phyloP scores from a whole-genome alignment of 2,888 invertebrate species.

The Blastobasis lacticolella region DNA sequence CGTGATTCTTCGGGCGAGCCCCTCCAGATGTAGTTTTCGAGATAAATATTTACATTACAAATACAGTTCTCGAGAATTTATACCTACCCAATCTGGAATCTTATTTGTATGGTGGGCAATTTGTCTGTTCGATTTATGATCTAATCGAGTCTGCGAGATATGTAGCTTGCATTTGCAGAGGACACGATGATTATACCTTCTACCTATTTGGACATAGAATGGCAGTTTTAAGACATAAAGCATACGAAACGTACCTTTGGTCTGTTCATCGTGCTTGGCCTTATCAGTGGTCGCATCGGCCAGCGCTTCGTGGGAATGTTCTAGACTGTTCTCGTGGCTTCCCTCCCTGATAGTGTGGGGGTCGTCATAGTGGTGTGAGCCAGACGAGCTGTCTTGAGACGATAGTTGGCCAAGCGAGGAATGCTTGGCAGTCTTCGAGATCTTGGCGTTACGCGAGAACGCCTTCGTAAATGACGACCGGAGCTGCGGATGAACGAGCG shows the following conservation, averaged over 20 bases:
- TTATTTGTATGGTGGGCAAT: too few relatives aligned
- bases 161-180: too few relatives aligned
- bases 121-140: too few relatives aligned
- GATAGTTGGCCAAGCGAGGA: slow-evolving; percentile 69
- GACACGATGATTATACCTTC: too few relatives aligned
- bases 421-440: slow-evolving; percentile 79
- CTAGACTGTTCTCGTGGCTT: slow-evolving; percentile 69
- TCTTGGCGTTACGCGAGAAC: slow-evolving; percentile 89
- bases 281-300: slow-evolving; percentile 49
- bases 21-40: too few relatives aligned
- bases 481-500: slow-evolving; percentile 64
- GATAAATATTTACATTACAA: too few relatives aligned
- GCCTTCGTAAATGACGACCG: slow-evolving; percentile 98
- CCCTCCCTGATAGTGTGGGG: slow-evolving; percentile 69
- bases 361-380: slow-evolving; percentile 67
- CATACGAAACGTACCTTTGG: slow-evolving; percentile 54
- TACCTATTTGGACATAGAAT: too few relatives aligned
- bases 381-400: slow-evolving; percentile 68
- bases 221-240: neutral
- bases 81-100: too few relatives aligned
- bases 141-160: too few relatives aligned
- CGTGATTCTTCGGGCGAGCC: too few relatives aligned
- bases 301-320: slow-evolving; percentile 66
- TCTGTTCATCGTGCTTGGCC: slow-evolving; percentile 50
- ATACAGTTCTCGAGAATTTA: too few relatives aligned